Base-by-base conservation (phyloP, 2,888 invertebrate species). In the Mythimna pallens region DNA sequence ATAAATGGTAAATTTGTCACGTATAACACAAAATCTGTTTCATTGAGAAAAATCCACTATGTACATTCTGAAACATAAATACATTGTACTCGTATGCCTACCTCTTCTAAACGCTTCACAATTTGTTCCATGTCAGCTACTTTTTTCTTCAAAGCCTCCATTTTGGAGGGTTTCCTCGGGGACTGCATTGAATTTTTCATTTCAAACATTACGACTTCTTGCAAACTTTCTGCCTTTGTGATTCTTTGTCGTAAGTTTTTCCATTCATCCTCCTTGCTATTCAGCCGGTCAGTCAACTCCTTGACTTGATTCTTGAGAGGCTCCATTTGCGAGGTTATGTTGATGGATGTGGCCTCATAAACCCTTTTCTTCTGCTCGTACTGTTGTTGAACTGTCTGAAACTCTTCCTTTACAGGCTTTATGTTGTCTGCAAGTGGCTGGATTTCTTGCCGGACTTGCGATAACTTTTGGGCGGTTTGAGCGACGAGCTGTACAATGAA, bases 301-400 rank as follows among this genome's bases (percentile, higher is more conserved):
- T 96, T 96, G 65, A 97, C 96, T 87, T 95, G 93, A 72, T 94
- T 94, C 84, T 96, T 97, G 30, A 97, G 87, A 78, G 97, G 97
- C 77, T 97, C 97, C 94, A 97, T 95, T 92, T 97, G 96, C 2
- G 96, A 96, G 20, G 95, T 94, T 82, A 96, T 95, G 86, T 96
- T 96, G 84, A 96, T 96, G 40, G 97, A 96, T 69, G 97, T 97
- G 6, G 97, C 97, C 90, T 98, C 98, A 89, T 97, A 98, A 36
- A 97, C 92, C 80, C 96, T 91, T 91, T 98, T 98, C 93, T 97
- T 97, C 86, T 97, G 97, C 84, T 98, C 97, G 90, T 97, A 97
- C 83, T 97, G 97, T 85, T 97, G 97, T 81, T 97, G 97, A 54
- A 97, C 89, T 76, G 97, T 96, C 94, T 97, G 97, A 65, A 96